A percentile compares a stretch with the other conserved stretches of the same genome.
Evolutionary conservation across 2,797 vertebrate species (phyloP).

Genomic region (Tympanoctomys barrerae): DNA sequence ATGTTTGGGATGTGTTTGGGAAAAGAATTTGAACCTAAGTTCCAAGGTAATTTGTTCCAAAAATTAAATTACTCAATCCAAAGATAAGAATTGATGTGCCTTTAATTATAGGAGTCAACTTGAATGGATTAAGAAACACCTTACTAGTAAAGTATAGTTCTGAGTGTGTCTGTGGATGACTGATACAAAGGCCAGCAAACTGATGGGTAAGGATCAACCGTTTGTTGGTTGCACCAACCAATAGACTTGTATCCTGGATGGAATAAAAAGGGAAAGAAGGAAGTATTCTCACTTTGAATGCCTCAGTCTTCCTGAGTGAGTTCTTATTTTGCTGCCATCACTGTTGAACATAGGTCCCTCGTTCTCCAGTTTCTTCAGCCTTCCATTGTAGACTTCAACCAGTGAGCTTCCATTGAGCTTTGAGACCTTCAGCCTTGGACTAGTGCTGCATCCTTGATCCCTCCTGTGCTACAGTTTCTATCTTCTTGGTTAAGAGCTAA

Average conservation of each 20-base stretch:
- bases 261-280: neutral
- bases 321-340: neutral
- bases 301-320: neutral
- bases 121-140: neutral
- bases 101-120: neutral
- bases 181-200: neutral
- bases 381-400: neutral
- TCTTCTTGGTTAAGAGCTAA: neutral
- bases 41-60: slow-evolving; percentile 9
- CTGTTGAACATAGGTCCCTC: neutral
- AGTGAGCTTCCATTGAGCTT: neutral
- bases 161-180: neutral
- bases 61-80: slow-evolving; percentile 40
- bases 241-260: neutral
- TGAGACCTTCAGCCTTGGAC: neutral
- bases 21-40: slow-evolving; percentile 49
- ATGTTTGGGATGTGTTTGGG: neutral
- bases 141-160: neutral
- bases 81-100: slow-evolving; percentile 14
- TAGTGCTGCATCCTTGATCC: neutral
- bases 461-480: neutral
- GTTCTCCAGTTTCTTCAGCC: neutral
- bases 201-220: neutral
- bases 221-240: neutral
- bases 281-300: neutral